A percentile compares a stretch with the other conserved stretches of the same genome.
Conservation (phyloP, 2,888 invertebrate genomes). For the Octodonta nipae region DNA sequence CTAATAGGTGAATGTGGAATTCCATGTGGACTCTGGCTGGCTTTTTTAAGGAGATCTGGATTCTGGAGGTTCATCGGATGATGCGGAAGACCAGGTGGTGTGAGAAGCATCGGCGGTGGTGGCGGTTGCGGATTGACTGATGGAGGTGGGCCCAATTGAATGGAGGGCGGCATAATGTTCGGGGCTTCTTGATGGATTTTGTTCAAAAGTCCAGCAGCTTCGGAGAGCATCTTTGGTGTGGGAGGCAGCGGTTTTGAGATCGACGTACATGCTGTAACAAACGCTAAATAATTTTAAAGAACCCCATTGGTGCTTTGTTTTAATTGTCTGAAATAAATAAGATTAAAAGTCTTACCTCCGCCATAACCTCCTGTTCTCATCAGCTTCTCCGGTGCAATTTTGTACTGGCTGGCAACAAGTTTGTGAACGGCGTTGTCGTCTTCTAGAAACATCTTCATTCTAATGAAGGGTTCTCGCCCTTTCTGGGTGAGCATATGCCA, state of each 20-base stretch:
- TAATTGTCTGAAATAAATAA: not conserved
- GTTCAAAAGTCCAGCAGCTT: conserved; percentile 49
- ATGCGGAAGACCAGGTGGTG: conserved; percentile 64
- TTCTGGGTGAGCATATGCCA: conserved; percentile 99
- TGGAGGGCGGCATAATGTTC: conserved; percentile 43
- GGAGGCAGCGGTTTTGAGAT: conserved; percentile 63
- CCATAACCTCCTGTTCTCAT: conserved; percentile 93
- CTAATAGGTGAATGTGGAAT: conserved; percentile 44
- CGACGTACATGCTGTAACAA: conserved; percentile 29
- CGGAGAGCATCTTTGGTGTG: conserved; percentile 63
- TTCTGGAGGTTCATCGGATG: conserved; percentile 54
- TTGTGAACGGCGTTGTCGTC: conserved; percentile 92
- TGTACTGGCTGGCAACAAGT: conserved; percentile 90
- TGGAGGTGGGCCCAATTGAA: conserved; percentile 36
- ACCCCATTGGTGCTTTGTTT: not conserved
- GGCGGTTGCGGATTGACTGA: conserved; percentile 34
- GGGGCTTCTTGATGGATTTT: conserved; percentile 59
- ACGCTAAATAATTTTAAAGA: not conserved
- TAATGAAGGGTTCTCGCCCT: conserved; percentile 89
- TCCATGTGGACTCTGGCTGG: conserved; percentile 43
- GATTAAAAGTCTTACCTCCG: conserved; percentile 50
- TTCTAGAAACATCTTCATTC: conserved; percentile 96
- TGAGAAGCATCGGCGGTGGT: conserved; percentile 50
- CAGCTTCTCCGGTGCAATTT: conserved; percentile 92
- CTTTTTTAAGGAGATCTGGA: conserved; percentile 44